Evolutionary conservation across 2,113 vertebrate species (phyloP), one percentile per base, ranked within the genome.

Genomic region (Percina caprodes): DNA sequence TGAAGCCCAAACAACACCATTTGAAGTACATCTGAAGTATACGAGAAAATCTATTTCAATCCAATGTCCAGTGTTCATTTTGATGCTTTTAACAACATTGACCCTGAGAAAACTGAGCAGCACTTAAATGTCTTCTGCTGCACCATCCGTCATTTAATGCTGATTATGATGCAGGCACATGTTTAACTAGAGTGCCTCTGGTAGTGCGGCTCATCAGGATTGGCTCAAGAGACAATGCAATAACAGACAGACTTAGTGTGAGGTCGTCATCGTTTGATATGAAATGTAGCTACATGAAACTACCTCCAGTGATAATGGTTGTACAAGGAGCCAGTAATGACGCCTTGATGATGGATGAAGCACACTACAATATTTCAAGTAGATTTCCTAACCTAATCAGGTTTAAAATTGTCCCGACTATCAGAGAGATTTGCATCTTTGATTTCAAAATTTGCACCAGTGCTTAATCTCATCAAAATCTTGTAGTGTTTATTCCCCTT

Each of bases 351-450:
- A 65, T 54, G 69, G 51, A 68, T 83, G 82, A 84, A 67, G 67
- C 33, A 68, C 80, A 86, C 79, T 91, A 79, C 80, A 87, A 86
- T 72, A 88, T 89, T 85, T 83, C 48, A 80, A 10, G 42, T 68
- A 79, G 56, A 65, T 79, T 80, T 70, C 19, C 49, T 46, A 12
- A 14, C 63, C 21, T 49, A 26, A 62, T 78, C 45, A 7, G 59
- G 72, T 73, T 75, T 24, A 42, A 70, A 61, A 72, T 45, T 58
- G 24, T 69, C 19, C 55, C 30, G 2, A 13, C 51, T 52, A 15
- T 13, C 19, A 26, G 2, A 12, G 33, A 26, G 67, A 76, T 69
- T 67, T 59, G 5, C 2, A 30, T 60, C 14, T 67, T 62, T 56
- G n/a, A 58, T 52, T 59, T 75, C 1, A 35, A 49, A 58, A 49